phyloP scores from a whole-genome alignment of 2,888 invertebrate genomes.

The Aphodius sticticus region DNA sequence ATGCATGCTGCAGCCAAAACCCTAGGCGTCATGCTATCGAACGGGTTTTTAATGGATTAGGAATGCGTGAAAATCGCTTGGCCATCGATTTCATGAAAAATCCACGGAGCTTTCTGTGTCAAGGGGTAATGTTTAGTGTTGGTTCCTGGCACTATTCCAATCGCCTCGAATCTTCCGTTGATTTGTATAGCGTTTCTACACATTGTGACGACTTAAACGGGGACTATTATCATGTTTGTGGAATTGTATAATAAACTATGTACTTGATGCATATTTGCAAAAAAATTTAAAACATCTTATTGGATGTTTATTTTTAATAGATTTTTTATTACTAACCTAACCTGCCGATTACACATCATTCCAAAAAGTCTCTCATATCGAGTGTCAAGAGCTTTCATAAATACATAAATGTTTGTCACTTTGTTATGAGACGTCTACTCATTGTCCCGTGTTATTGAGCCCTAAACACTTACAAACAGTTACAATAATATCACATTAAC shows the following conservation, averaged over 20 bases:
- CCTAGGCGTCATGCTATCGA: background rate
- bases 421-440: no score
- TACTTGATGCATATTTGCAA: no score
- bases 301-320: no score
- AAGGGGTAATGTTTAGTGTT: background rate
- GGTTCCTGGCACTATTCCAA: background rate
- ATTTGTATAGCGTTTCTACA: background rate
- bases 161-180: background rate
- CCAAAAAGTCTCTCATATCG: no score
- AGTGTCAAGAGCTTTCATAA: no score
- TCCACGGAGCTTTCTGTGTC: background rate
- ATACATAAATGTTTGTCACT: no score
- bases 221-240: background rate
- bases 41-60: background rate
- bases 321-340: no score
- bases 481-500: no score
- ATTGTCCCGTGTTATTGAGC: no score
- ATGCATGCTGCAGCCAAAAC: background rate
- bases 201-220: background rate
- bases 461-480: no score
- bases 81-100: background rate
- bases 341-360: no score
- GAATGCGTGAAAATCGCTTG: background rate
- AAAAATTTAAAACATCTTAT: no score
- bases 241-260: background rate